A percentile compares a stretch with the other conserved stretches of the same genome.
Evolutionary conservation across 2,888 invertebrate species (phyloP).

Genomic region (Brenthis ino): DNA sequence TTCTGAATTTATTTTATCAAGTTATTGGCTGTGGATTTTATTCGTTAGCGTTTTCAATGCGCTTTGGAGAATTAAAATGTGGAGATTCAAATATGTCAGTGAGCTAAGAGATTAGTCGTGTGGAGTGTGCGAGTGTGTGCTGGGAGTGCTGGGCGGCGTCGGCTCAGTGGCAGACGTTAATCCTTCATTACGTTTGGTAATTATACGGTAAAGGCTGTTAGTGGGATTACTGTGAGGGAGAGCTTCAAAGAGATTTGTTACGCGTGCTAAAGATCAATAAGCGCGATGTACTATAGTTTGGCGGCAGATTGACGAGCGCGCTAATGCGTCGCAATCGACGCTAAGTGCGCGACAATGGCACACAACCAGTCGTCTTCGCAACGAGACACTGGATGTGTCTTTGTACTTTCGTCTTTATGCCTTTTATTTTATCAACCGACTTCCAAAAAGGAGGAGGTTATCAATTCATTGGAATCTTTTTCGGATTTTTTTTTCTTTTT

Average conservation of each 20-base stretch:
- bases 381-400: neutral
- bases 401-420: neutral
- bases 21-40: slow-evolving; percentile 21
- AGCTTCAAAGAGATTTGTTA: slow-evolving; percentile 20
- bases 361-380: neutral
- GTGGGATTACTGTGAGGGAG: slow-evolving; percentile 15
- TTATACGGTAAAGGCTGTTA: slow-evolving; percentile 15
- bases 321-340: slow-evolving; percentile 9
- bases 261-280: neutral
- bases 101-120: slow-evolving; percentile 16
- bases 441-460: too few relatives aligned
- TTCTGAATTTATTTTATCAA: slow-evolving; percentile 5
- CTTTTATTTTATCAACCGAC: neutral
- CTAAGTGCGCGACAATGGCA: slow-evolving; percentile 3
- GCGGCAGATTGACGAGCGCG: neutral
- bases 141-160: neutral
- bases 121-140: neutral
- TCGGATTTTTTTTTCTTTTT: too few relatives aligned
- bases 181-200: slow-evolving; percentile 21
- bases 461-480: too few relatives aligned
- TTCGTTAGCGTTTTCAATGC: slow-evolving; percentile 7
- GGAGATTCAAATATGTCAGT: slow-evolving; percentile 15
- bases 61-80: slow-evolving; percentile 16
- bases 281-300: neutral
- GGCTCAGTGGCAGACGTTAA: slow-evolving; percentile 15